Base-by-base conservation (phyloP, 2,888 invertebrate genomes). In the Nemotelus nigrinus region DNA sequence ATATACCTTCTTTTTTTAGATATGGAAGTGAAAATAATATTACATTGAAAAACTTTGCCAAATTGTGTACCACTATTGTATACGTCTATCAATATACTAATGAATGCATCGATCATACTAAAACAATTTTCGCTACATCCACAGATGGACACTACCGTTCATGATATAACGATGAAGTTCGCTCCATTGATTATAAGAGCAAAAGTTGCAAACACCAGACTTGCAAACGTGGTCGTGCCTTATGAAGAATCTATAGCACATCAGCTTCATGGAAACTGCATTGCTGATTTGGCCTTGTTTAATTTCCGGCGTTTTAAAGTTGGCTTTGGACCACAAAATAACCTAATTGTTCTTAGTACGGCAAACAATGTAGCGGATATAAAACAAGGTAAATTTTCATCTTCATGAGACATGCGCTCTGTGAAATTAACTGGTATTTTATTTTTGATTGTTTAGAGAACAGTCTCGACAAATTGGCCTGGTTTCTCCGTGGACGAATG, bases 291-390 rank as follows among this genome's bases (percentile, higher is more conserved):
- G 84, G 89, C 90, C 0, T 86, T 92, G 6, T 88, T 90, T 68
- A 90, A 90, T 81, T 91, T 92, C 45, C 89, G 92, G 0, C 90
- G 92, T 79, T 92, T 91, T 79, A 91, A 93, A 83, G 90, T 92
- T 0, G 93, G 94, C 1, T 96, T 96, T 92, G 93, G 92, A 0
- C 91, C 92, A 0, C 89, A 90, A 10, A 90, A 90, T 81, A 89
- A 89, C 0, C 84, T 92, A 0, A 85, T 92, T 10, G 74, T 74
- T 1, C 60, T 74, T 2, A 74, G 63, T 41, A 74, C 74, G 5
- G 48, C 50, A 2, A 63, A 74, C 4, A 74, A 74, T 60, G 45
- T 53, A 39, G 58, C 74, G 25, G 41, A 47, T 10, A 48, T 74
- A 6, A 3, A 60, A 48, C 44, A 70, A 71, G 55, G 63, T n/a